phyloP scores from a whole-genome alignment of 2,113 vertebrate genomes.

The Pycnonotus jocosus region DNA sequence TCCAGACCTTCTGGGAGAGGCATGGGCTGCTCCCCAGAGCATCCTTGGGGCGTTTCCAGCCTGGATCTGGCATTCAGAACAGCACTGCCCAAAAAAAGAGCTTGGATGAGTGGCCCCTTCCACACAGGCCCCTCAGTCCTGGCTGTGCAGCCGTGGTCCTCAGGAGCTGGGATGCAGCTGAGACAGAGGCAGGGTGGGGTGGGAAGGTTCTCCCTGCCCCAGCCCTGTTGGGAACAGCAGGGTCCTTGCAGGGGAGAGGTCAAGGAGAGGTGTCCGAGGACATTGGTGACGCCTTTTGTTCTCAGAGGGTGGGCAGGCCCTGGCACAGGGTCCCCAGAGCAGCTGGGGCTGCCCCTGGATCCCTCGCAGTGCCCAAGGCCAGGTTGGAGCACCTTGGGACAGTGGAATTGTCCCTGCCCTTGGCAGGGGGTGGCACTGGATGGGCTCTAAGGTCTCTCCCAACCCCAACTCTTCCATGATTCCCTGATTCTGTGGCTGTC shows the following conservation, averaged over 20 bases:
- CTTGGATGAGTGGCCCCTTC: not conserved
- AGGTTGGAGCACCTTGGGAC: accelerated
- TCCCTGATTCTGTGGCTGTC: not conserved
- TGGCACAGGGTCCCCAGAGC: not conserved
- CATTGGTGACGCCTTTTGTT: not conserved
- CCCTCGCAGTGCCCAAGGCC: not conserved
- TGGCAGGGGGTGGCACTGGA: not conserved
- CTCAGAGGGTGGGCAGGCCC: not conserved
- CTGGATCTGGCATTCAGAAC: not conserved
- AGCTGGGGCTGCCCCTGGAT: not conserved
- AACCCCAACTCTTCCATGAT: not conserved
- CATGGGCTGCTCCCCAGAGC: not conserved
- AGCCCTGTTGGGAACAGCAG: accelerated
- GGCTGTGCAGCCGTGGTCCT: not conserved
- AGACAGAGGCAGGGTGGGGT: accelerated
- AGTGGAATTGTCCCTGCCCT: not conserved
- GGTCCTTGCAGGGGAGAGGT: not conserved
- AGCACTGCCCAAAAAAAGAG: not conserved
- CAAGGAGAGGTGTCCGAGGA: accelerated
- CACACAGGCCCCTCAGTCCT: too few species aligned
- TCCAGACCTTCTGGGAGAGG: not conserved
- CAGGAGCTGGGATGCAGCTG: not conserved
- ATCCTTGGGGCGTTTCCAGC: not conserved
- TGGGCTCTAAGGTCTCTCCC: not conserved
- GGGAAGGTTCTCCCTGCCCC: not conserved